Evolutionary conservation across 2,888 invertebrate genomes (phyloP), one percentile per base, ranked within the genome.

Genomic region (Notodonta dromedarius): DNA sequence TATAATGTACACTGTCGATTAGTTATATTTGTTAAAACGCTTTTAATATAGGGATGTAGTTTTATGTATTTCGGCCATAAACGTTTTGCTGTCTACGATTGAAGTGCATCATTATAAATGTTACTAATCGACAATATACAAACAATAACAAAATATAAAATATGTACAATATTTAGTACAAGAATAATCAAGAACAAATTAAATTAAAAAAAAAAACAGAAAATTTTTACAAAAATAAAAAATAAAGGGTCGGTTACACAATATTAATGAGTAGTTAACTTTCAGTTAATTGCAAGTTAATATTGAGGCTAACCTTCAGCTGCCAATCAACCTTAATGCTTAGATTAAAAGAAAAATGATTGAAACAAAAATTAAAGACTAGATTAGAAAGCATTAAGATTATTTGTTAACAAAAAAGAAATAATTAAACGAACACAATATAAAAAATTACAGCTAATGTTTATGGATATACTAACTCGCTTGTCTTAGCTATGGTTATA

Each of bases 381-480:
- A 87, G 83, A 84, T 85, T 85, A 87, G 74, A 83, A 79, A 78
- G 79, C 78, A 79, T 76, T 80, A 79, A 70, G 65, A 69, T 73
- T 73, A 71, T 40, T 70, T 65, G 69, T 74, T 71, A 77, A 74
- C 70, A 73, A 76, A 75, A 71, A 54, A 59, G 46, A 56, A 52
- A 69, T 65, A 69, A 71, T 62, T 58, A 56, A 75, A 67, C 48
- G 64, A 60, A 60, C 66, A 62, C 65, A 60, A 59, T 14, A 9
- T 59, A 65, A 63, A 61, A 67, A 57, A 35, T 66, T 68, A 69
- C 48, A 60, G 50, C 50, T 63, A 59, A 53, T 54, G 39, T 40
- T 54, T 13, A 54, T 39, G 53, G 50, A 7, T n/a, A n/a, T 48
- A n/a, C 32, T 32, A 44, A 58, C 73, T 60, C 61, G 69, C 73